Base-by-base conservation (phyloP, 2,797 vertebrate genomes). In the Peromyscus eremicus region DNA sequence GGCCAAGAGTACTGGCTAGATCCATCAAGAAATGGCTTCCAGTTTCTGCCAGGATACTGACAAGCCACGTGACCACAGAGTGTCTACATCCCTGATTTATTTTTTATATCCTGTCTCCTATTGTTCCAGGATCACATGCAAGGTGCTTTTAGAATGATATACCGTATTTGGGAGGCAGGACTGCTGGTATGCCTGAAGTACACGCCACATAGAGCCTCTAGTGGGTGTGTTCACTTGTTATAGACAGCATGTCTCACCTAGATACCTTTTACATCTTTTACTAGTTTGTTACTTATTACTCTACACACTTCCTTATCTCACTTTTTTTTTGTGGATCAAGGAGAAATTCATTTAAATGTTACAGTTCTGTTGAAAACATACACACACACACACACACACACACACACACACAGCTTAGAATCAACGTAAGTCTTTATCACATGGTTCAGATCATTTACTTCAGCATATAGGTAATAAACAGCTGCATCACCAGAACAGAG, bases 211-310 rank as follows among this genome's bases (percentile, higher is more conserved):
- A 1, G 16, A 92, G 8, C 8, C 81, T 93, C 88, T 13, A 55
- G 8, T 32, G 23, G 46, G 76, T 81, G 21, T 2, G 66, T 57
- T 25, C 52, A 52, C 68, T 29, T 75, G n/a, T 73, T 75, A 90
- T 2, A 88, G 64, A 91, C 85, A 95, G 76, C 34, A 88, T 4
- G 13, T 52, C 34, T 32, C 76, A 95, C 52, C 17, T 80, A 94
- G 83, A 89, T 43, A 57, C 62, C 21, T 21, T 66, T 93, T 55
- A 66, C 52, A 66, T 71, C 27, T 29, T 75, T 95, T 57, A 70
- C 57, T 77, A 91, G 91, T 85, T 85, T 71, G 84, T 23, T 86
- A 68, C 11, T 91, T 96, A 73, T 87, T 89, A 86, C 9, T 1
- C 16, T 91, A 46, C 11, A 91, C 37, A 13, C 23, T 89, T 82